Conservation (phyloP, 1,140 invertebrate species). For the Lordiphosa stackelbergi region DNA sequence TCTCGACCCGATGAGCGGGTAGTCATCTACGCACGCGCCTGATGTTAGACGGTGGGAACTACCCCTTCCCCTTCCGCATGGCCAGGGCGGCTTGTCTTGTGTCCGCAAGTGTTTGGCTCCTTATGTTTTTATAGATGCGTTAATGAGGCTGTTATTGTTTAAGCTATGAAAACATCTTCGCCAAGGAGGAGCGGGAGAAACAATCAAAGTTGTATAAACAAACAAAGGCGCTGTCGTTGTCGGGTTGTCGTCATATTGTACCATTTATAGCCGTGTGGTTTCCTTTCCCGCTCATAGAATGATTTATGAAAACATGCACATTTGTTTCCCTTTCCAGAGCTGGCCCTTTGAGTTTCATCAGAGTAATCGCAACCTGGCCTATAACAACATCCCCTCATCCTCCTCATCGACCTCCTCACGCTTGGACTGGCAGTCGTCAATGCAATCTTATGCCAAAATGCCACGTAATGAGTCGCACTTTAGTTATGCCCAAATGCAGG, state of each 20-base stretch:
- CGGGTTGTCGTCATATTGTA: slow-evolving; percentile 63
- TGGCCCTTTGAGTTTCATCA: slow-evolving; percentile 75
- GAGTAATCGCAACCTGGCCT: slow-evolving; percentile 38
- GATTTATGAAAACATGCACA: slow-evolving; percentile 34
- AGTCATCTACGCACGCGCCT: slow-evolving; percentile 44
- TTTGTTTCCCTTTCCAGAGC: slow-evolving; percentile 40
- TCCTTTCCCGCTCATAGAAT: slow-evolving; percentile 24
- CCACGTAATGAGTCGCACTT: slow-evolving; percentile 29
- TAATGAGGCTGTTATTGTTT: slow-evolving; percentile 71
- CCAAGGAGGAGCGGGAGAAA: slow-evolving; percentile 58
- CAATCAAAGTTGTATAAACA: slow-evolving; percentile 73
- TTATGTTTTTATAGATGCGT: slow-evolving; percentile 75
- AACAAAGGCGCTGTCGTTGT: slow-evolving; percentile 58
- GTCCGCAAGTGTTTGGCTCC: slow-evolving; percentile 52
- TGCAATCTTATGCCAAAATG: slow-evolving; percentile 42
- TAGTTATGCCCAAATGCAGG: slow-evolving; percentile 41
- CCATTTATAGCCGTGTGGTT: slow-evolving; percentile 64
- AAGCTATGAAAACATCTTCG: slow-evolving; percentile 45
- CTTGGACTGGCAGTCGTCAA: slow-evolving; percentile 56
- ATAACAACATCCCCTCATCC: slow-evolving; percentile 15
- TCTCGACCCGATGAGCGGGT: slow-evolving; percentile 2
- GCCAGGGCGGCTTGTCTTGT: slow-evolving; percentile 25
- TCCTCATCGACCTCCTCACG: slow-evolving; percentile 30
- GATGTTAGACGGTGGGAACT: slow-evolving; percentile 29
- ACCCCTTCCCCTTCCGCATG: slow-evolving; percentile 37